Conservation (phyloP, 2,113 vertebrate species). For the Cottus gobio region DNA sequence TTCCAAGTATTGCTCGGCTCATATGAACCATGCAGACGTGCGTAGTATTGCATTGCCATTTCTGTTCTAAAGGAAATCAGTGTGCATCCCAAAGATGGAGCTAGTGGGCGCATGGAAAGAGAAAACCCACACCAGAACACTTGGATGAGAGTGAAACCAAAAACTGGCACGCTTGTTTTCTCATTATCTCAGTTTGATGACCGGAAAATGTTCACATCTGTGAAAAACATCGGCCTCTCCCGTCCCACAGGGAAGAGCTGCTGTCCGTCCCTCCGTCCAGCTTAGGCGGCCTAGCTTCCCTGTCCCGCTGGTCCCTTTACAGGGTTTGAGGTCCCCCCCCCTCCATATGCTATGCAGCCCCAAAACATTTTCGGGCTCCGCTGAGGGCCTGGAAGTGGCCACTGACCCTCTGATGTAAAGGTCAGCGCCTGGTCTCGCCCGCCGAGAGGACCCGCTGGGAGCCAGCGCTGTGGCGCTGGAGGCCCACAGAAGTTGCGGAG, state of each 20-base stretch:
- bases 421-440: slow-evolving; percentile 42
- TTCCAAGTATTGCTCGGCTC: too few relatives aligned
- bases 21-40: too few relatives aligned
- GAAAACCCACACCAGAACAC: background rate
- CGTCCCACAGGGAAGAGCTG: background rate
- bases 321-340: too few relatives aligned
- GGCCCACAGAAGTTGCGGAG: slow-evolving; percentile 33
- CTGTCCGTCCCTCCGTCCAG: background rate
- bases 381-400: slow-evolving; percentile 38
- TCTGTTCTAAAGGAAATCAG: background rate
- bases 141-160: background rate
- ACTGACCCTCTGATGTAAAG: slow-evolving; percentile 72
- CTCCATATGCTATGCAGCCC: background rate
- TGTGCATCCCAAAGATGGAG: background rate
- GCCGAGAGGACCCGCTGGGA: slow-evolving; percentile 43
- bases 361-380: slow-evolving; percentile 5
- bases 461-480: slow-evolving; percentile 20
- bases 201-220: background rate
- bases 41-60: too few relatives aligned
- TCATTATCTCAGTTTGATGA: background rate
- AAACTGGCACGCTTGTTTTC: too few relatives aligned
- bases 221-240: too few relatives aligned
- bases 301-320: slow-evolving; percentile 13
- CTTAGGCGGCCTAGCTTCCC: slow-evolving; percentile 6
- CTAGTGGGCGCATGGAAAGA: background rate